These are phyloP conservation scores for Asbolus verrucosus DNA, from an alignment of 1,140 invertebrate genomes.

Conservation along the genomic window DNA sequence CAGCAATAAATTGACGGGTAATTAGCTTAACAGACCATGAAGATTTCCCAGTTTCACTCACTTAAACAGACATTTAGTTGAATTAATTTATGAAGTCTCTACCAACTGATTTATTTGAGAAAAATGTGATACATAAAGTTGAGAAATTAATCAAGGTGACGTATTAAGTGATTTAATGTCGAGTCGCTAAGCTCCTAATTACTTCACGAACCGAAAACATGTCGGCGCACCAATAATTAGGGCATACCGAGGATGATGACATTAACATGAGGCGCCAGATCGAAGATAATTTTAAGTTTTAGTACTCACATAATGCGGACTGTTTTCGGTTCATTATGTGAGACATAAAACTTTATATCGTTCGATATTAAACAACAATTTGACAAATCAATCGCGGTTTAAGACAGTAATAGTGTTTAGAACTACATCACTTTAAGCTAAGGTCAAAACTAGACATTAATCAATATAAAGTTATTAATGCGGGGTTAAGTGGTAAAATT, in stretches of 20 bases:
- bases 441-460: constrained; percentile 23
- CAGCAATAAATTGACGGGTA: too few species aligned
- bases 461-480: constrained; percentile 31
- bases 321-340: constrained; percentile 27
- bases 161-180: constrained; percentile 32
- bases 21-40: too few species aligned
- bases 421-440: background rate
- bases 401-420: background rate
- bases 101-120: too few species aligned
- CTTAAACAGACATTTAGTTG: too few species aligned
- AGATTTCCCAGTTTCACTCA: too few species aligned
- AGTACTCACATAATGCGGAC: constrained; percentile 34
- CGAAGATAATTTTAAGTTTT: constrained; percentile 37
- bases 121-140: too few species aligned
- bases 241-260: constrained; percentile 29
- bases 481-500: constrained; percentile 17
- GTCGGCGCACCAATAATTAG: constrained; percentile 14
- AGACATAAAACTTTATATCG: constrained; percentile 21
- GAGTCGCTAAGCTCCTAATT: constrained; percentile 25
- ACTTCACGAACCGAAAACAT: constrained; percentile 21
- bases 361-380: background rate
- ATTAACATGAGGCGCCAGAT: constrained; percentile 34
- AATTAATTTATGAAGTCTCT: too few species aligned
- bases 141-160: constrained; percentile 30
- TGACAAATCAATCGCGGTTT: constrained; percentile 3